phyloP scores from a whole-genome alignment of 2,888 invertebrate species.

The Apamea sordens region DNA sequence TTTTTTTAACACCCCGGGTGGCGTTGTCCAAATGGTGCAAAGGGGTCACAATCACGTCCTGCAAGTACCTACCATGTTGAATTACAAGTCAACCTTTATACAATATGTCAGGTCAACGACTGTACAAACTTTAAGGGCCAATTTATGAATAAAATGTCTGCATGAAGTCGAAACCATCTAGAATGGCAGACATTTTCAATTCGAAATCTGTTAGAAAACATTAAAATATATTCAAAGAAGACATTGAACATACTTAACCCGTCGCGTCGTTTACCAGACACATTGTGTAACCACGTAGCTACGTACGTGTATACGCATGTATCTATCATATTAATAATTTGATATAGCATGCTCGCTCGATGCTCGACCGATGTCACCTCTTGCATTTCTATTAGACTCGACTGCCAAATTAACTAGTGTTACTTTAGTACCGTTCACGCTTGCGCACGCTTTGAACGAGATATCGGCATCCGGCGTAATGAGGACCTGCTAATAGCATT shows the following conservation, averaged over 20 bases:
- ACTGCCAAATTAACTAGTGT: constrained; percentile 19
- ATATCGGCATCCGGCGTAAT: neutral
- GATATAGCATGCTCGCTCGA: neutral
- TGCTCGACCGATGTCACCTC: constrained; percentile 5
- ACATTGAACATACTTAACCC: neutral
- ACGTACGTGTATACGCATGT: neutral
- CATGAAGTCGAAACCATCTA: neutral
- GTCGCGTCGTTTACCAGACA: neutral
- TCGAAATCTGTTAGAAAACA: neutral
- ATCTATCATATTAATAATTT: neutral
- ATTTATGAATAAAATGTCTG: neutral
- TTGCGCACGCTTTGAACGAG: neutral
- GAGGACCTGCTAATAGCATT: neutral
- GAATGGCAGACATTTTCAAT: neutral
- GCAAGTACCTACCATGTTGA: neutral
- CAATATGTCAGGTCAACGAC: neutral
- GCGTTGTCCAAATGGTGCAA: neutral
- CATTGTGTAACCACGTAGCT: neutral
- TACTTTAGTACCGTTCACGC: neutral
- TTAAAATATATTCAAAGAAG: neutral
- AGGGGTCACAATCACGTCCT: neutral
- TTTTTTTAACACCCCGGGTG: too few species aligned
- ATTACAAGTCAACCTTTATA: neutral
- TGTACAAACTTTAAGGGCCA: neutral
- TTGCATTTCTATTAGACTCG: neutral